These are phyloP conservation scores for Chelonus insularis DNA, from an alignment of 1,140 invertebrate genomes.

Conservation along the genomic window DNA sequence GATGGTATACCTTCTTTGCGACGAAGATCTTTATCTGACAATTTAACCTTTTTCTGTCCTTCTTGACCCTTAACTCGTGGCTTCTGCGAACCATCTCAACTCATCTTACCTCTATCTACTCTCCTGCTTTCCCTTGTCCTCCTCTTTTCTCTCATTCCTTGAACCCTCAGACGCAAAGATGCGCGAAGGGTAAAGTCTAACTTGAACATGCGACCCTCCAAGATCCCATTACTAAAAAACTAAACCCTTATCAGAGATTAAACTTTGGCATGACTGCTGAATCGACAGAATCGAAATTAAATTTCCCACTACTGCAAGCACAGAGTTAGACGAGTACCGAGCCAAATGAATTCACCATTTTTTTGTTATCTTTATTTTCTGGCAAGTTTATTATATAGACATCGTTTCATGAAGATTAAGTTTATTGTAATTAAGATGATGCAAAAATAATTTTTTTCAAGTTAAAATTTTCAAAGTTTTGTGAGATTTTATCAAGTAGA, in stretches of 20 bases:
- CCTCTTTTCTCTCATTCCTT: background rate
- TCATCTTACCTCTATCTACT: conserved; percentile 18
- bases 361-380: background rate
- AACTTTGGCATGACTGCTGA: conserved; percentile 65
- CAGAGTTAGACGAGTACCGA: background rate
- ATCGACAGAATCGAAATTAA: conserved; percentile 66
- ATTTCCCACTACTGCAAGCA: conserved; percentile 52
- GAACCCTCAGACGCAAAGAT: background rate
- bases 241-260: conserved; percentile 66
- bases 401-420: too few relatives aligned
- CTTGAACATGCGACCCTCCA: too few relatives aligned
- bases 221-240: conserved; percentile 61
- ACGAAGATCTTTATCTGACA: conserved; percentile 61
- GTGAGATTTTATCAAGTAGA: too few relatives aligned
- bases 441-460: too few relatives aligned
- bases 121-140: conserved; percentile 6
- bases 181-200: background rate
- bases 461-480: too few relatives aligned
- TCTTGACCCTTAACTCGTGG: conserved; percentile 36
- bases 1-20: conserved; percentile 51
- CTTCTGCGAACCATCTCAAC: conserved; percentile 32
- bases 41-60: conserved; percentile 57
- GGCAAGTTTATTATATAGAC: too few relatives aligned
- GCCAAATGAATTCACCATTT: background rate
- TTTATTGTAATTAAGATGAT: too few relatives aligned